These are phyloP conservation scores for Oikopleura dioica DNA, from an alignment of 23 tunicate species.

Conservation along the genomic window DNA sequence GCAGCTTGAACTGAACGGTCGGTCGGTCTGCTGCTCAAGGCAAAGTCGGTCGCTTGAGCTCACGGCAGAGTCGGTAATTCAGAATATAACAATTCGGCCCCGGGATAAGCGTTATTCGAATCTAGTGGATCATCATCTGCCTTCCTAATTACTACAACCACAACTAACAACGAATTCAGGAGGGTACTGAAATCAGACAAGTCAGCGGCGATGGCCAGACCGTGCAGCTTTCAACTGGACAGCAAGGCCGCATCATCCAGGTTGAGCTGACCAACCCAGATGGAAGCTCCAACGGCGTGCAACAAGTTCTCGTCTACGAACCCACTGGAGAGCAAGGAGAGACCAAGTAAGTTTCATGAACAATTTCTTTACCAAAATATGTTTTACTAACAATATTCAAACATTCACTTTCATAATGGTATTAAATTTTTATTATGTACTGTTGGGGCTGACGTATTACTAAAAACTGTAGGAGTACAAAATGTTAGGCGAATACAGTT, in stretches of 20 bases:
- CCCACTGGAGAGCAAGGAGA: background rate
- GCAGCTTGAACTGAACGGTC: too few relatives aligned
- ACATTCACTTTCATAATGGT: too few relatives aligned
- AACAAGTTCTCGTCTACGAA: slow-evolving; percentile 12
- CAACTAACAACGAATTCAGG: too few relatives aligned
- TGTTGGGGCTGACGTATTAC: background rate
- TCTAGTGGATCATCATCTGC: too few relatives aligned
- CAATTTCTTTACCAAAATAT: too few relatives aligned
- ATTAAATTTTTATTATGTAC: background rate
- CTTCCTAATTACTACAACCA: too few relatives aligned
- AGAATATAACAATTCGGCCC: too few relatives aligned
- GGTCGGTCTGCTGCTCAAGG: too few relatives aligned
- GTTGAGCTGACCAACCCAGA: slow-evolving; percentile 3
- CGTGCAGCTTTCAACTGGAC: background rate
- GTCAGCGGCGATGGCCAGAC: background rate
- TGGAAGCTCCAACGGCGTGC: slow-evolving; percentile 3
- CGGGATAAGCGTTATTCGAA: too few relatives aligned
- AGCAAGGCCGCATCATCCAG: slow-evolving; percentile 5
- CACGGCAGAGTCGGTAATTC: too few relatives aligned
- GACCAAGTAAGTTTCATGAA: slow-evolving; percentile 3
- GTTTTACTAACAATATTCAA: too few relatives aligned
- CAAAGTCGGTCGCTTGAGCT: too few relatives aligned
- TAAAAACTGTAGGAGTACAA: background rate
- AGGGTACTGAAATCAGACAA: background rate
- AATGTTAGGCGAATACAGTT: background rate